Evolutionary conservation across 2,888 invertebrate species (phyloP), one percentile per base, ranked within the genome.

Genomic region (Drosophila affinis): DNA sequence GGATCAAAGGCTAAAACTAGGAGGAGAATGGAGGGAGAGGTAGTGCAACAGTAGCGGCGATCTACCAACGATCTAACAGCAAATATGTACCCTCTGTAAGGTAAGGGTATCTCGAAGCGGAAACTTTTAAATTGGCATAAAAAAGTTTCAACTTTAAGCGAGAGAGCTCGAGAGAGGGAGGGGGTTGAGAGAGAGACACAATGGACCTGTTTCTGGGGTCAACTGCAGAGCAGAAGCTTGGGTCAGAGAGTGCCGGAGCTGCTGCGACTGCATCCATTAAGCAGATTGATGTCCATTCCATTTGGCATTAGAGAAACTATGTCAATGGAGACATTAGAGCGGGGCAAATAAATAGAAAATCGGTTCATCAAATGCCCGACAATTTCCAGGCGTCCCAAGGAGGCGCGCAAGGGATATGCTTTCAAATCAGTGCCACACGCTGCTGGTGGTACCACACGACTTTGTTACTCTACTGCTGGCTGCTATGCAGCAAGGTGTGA

Each of bases 121-220:
- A 62, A 63, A 72, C 77, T 73, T 77, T 76, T 69, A 77, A 84
- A 72, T 75, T 81, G 77, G 61, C 72, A 73, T 73, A 45, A 80
- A 73, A 68, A 78, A 78, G 60, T 77, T 72, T 70, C 45, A 67
- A 75, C 70, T 64, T 51, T 72, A 47, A 55, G 17, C 24, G n/a
- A 34, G 29, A 29, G 29, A 21, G 21, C 21, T 21, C 18, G 17
- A 5, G 14, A 6, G 44, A 14, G 21, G 29, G 56, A 9, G 34
- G 9, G 45, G 12, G 34, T 18, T 2, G 65, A 51, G 34, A 12
- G 34, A 12, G 12, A 12, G 12, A 34, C 32, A 52, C 52, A 67
- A 79, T 71, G 32, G 12, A n/a, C 14, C n/a, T 39, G 14, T 10
- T 3, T 45, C 49, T 49, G 39, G 49, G 57, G 60, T 73, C 64